Evolutionary conservation across 2,113 vertebrate species (phyloP).

Genomic region (Condylura cristata): DNA sequence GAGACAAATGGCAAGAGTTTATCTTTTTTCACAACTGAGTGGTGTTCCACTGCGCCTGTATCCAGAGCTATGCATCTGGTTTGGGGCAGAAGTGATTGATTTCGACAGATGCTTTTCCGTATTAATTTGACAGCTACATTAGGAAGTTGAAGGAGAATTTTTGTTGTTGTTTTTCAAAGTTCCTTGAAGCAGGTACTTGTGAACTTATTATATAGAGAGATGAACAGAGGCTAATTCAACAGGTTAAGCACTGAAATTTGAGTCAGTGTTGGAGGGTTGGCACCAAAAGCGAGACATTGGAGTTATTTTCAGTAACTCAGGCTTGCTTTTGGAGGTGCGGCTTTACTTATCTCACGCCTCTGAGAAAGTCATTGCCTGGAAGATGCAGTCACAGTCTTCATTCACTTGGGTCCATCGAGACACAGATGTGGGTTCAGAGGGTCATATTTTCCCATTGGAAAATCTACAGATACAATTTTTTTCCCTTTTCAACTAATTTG

Average conservation of each 20-base stretch:
- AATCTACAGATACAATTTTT: neutral
- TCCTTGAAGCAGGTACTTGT: neutral
- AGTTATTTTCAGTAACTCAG: slow-evolving; percentile 16
- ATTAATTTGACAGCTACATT: neutral
- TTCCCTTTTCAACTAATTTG: slow-evolving; percentile 18
- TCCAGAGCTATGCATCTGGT: too few species aligned
- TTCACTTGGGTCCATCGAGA: neutral
- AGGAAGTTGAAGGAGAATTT: neutral
- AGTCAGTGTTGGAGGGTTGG: slow-evolving; percentile 14
- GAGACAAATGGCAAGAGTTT: too few species aligned
- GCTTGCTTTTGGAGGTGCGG: neutral
- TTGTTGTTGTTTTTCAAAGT: neutral
- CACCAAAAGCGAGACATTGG: slow-evolving; percentile 32
- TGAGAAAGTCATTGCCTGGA: neutral
- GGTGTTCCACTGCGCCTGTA: too few species aligned
- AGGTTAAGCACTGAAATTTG: slow-evolving; percentile 45
- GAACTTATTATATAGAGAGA: slow-evolving; percentile 27
- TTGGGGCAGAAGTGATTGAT: neutral
- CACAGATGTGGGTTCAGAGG: neutral
- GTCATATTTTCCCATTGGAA: slow-evolving; percentile 37
- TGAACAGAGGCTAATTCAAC: slow-evolving; percentile 26
- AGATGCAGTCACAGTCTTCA: neutral
- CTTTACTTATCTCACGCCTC: slow-evolving; percentile 40
- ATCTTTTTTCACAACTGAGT: too few species aligned
- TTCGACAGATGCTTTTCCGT: slow-evolving; percentile 20